Percentiles rank a stretch among this genome's conserved stretches.
Conservation (phyloP, 2,797 vertebrate genomes). For the Lagocephalus sceleratus region DNA sequence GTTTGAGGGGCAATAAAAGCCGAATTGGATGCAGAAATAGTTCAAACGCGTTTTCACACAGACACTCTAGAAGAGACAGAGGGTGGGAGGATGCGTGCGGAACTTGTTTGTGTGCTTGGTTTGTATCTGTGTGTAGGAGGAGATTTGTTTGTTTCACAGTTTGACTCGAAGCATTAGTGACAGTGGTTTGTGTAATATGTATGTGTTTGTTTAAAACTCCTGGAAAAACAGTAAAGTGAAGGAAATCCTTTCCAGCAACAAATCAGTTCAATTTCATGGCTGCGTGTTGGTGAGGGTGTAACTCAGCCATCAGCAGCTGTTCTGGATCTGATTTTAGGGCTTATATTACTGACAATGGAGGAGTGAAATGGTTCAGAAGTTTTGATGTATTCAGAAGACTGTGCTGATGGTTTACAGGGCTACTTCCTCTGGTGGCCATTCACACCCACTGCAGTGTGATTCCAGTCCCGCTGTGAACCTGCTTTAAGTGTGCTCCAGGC, state of each 20-base stretch:
- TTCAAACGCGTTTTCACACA: conserved; percentile 25
- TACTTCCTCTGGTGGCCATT: background rate
- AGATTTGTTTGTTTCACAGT: conserved; percentile 39
- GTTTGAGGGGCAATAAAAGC: conserved; percentile 17
- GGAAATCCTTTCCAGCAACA: conserved; percentile 24
- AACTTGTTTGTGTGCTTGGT: conserved; percentile 50
- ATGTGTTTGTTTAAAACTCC: conserved; percentile 30
- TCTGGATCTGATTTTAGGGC: conserved; percentile 23
- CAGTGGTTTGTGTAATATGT: conserved; percentile 38
- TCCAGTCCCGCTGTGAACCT: background rate
- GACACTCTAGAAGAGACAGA: conserved; percentile 33
- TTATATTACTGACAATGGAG: conserved; percentile 8
- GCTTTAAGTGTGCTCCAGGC: background rate
- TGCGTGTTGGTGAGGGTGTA: conserved; percentile 7
- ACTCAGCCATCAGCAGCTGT: conserved; percentile 9
- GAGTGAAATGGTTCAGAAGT: conserved; percentile 2
- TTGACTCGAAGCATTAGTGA: conserved; percentile 44
- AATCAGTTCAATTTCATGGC: conserved; percentile 46
- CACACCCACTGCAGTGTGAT: background rate
- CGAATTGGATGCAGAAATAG: conserved; percentile 12
- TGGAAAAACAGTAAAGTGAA: conserved; percentile 51
- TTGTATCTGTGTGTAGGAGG: conserved; percentile 46
- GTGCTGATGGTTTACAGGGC: conserved; percentile 1
- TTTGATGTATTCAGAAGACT: background rate
- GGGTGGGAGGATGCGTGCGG: conserved; percentile 49